Evolutionary conservation across 2,888 invertebrate species (phyloP), one percentile per base, ranked within the genome.

Genomic region (Enchytraeus crypticus): DNA sequence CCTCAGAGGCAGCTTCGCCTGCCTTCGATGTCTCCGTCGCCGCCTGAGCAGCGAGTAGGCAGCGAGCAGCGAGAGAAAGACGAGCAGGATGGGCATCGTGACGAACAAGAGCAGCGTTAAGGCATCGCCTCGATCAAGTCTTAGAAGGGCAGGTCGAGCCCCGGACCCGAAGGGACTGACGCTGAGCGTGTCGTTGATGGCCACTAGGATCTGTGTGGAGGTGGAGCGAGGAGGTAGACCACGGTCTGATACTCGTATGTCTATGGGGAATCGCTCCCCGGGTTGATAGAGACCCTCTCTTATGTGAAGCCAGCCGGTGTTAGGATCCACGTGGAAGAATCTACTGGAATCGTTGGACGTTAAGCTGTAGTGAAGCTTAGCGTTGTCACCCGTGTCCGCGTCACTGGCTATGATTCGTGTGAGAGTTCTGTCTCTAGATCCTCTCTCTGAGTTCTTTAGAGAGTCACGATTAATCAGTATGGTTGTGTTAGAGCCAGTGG

Each of bases 361-460:
- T 1, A 57, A 27, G 27, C 21, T 27, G 30, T 57, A 57, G n/a
- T 21, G 18, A 26, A 57, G 14, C 29, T 29, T 5, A 18, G 57
- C 45, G 47, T 57, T 57, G 30, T 45, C 45, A 30, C 57, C 57
- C 5, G 29, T 26, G 47, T 57, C 57, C 47, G 1, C 23, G 47
- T 57, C 57, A 18, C 27, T n/a, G 23, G 55, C 55, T 2, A 14
- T 23, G 18, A 54, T 23, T 32, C 55, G 38, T 14, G 38, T 34
- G 33, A 57, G n/a, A 27, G 29, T 27, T 3, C n/a, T 46, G 45
- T 46, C 57, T 3, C 46, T 27, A 26, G 57, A 11, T 11, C 8
- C 21, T 18, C 8, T 8, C 8, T 47, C 26, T 47, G 21, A 5
- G 49, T 8, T 18, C 8, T 47, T 46, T 32, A n/a, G 26, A 4